A percentile compares a stretch with the other conserved stretches of the same genome.
These are phyloP conservation scores for Rosalia funebris DNA, from an alignment of 2,888 invertebrate species.

Conservation along the genomic window DNA sequence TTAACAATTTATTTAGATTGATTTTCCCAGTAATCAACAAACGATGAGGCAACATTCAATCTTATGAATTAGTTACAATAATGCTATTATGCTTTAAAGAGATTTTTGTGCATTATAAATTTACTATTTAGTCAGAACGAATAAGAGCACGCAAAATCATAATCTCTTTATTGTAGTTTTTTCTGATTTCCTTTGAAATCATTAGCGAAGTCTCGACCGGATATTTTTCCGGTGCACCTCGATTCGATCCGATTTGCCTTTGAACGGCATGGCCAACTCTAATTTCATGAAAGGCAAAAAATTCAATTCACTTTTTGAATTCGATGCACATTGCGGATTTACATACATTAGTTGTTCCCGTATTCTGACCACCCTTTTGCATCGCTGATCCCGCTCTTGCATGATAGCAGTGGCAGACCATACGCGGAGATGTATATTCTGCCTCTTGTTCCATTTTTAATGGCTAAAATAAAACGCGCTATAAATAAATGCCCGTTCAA, in stretches of 20 bases:
- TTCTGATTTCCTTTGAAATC: no score
- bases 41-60: no score
- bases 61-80: no score
- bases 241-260: slow-evolving; percentile 54
- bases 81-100: no score
- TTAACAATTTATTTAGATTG: no score
- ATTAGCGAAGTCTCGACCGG: no score
- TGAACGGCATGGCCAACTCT: slow-evolving; percentile 46
- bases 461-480: background rate
- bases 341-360: slow-evolving; percentile 45
- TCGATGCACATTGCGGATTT: slow-evolving; percentile 52
- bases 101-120: no score
- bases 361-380: slow-evolving; percentile 15
- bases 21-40: no score
- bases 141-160: no score
- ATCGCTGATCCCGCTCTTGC: slow-evolving; percentile 1
- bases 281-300: slow-evolving; percentile 52
- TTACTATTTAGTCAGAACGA: no score
- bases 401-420: slow-evolving; percentile 9
- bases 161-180: no score
- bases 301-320: slow-evolving; percentile 54
- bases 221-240: no score
- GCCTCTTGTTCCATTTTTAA: background rate
- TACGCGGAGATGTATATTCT: background rate
- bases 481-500: background rate